Base-by-base conservation (phyloP, 2,888 invertebrate genomes). In the Esperia sulphurella region DNA sequence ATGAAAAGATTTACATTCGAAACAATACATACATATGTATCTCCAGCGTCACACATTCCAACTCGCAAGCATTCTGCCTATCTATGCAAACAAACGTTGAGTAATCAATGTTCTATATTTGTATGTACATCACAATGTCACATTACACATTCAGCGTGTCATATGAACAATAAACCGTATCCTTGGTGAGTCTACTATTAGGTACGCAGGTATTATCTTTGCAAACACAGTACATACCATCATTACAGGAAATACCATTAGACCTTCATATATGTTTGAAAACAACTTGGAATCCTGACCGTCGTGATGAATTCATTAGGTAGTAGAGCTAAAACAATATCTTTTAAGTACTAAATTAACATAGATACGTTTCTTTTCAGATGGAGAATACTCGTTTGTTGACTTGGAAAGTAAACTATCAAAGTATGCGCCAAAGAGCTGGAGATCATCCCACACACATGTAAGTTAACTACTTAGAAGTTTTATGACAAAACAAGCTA, bases 401-500 rank as follows among this genome's bases (percentile, higher is more conserved):
- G 97, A 98, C 83, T 94, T 95, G 79, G 97, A 97, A 83, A 96
- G 95, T 91, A 98, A 98, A 91, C 92, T 98, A 74, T 96, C 96
- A 78, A 98, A 98, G 90, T 97, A 97, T 91, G 97, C 97, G 69
- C 97, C 97, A 75, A 98, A 98, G 90, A 95, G 95, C 85, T 98
- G 98, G 97, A 95, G 97, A 83, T 96, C 96, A 65, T 96, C 97
- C 62, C 96, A 96, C 84, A 95, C 95, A 73, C 95, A 96, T 91
- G 95, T 95, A 90, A 94, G 94, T 92, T 13, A 14, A 39, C 13
- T 13, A 37, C 12, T 7, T 31, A 9, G n/a, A 35, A n/a, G 35
- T n/a, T n/a, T n/a, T 35, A n/a, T 31, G 37, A 6, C 37, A 13
- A 37, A 13, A 10, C 13, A 37, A 10, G 13, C 13, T 10, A 37